phyloP scores from a whole-genome alignment of 2,888 invertebrate genomes.

The Chloromyia formosa region DNA sequence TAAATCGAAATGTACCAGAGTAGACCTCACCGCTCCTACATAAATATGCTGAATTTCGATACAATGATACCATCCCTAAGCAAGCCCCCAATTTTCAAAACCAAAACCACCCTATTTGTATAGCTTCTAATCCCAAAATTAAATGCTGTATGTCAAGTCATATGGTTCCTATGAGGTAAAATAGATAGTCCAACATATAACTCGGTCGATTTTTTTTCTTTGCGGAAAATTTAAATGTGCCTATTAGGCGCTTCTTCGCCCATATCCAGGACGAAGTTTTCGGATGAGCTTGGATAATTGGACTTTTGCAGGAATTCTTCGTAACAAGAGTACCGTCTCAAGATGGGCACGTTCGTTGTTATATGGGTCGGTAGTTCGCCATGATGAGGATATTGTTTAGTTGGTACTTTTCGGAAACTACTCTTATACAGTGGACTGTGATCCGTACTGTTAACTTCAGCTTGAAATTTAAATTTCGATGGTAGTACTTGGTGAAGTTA shows the following conservation, averaged over 20 bases:
- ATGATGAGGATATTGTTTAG: slow-evolving; percentile 9
- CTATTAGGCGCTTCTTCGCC: slow-evolving; percentile 1
- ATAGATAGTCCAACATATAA: slow-evolving; percentile 7
- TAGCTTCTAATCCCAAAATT: too few species aligned
- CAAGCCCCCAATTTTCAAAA: too few species aligned
- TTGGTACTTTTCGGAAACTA: not conserved
- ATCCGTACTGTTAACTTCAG: slow-evolving; percentile 8
- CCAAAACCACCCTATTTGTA: too few species aligned
- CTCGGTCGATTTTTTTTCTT: not conserved
- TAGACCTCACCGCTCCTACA: too few species aligned
- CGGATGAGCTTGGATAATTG: slow-evolving; percentile 20
- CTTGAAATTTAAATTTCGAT: slow-evolving; percentile 14
- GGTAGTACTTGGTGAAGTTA: not conserved
- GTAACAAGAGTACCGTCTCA: not conserved
- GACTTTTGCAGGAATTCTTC: slow-evolving; percentile 27
- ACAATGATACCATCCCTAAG: too few species aligned
- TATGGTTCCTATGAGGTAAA: too few species aligned
- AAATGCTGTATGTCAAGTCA: too few species aligned
- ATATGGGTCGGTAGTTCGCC: not conserved
- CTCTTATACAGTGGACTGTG: not conserved
- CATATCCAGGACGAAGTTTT: not conserved
- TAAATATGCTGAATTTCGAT: too few species aligned
- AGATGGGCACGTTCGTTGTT: not conserved
- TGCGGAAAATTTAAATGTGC: slow-evolving; percentile 11
- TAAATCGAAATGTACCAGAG: too few species aligned